These are phyloP conservation scores for Amazona vittata DNA, from an alignment of 2,113 vertebrate genomes.

Conservation along the genomic window DNA sequence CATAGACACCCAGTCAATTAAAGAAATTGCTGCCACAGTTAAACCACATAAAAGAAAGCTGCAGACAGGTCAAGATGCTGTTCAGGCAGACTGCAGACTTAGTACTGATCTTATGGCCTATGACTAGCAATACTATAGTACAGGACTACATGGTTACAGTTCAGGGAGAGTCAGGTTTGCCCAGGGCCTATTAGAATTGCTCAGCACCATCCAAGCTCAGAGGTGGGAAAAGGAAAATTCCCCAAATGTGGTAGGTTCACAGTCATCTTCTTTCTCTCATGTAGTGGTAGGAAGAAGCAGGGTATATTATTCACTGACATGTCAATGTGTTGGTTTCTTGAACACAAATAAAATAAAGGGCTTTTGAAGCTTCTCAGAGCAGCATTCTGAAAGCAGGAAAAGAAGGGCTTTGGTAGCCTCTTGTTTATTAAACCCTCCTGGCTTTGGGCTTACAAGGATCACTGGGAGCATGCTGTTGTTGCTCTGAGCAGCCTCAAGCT, in stretches of 20 bases:
- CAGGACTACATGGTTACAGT: no score
- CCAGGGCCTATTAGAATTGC: not conserved
- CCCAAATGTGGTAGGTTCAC: accelerated
- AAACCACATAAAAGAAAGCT: not conserved
- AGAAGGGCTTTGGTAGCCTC: not conserved
- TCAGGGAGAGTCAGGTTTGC: not conserved
- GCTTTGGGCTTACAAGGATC: not conserved
- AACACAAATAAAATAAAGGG: not conserved
- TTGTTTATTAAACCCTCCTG: not conserved
- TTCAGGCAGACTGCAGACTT: not conserved
- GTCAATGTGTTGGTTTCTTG: not conserved
- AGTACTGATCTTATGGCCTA: not conserved
- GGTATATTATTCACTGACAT: not conserved
- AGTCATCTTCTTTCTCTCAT: not conserved
- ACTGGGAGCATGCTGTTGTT: not conserved
- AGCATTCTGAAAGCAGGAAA: not conserved
- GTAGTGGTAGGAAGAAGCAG: not conserved
- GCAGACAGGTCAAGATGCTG: not conserved
- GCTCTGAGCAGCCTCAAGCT: not conserved
- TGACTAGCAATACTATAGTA: not conserved
- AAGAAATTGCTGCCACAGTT: not conserved
- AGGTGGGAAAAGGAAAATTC: not conserved
- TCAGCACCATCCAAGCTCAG: not conserved
- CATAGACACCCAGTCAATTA: not conserved
- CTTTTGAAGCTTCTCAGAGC: not conserved